These are phyloP conservation scores for Aspidoscelis tigris DNA, from an alignment of 2,113 vertebrate genomes.

Conservation along the genomic window DNA sequence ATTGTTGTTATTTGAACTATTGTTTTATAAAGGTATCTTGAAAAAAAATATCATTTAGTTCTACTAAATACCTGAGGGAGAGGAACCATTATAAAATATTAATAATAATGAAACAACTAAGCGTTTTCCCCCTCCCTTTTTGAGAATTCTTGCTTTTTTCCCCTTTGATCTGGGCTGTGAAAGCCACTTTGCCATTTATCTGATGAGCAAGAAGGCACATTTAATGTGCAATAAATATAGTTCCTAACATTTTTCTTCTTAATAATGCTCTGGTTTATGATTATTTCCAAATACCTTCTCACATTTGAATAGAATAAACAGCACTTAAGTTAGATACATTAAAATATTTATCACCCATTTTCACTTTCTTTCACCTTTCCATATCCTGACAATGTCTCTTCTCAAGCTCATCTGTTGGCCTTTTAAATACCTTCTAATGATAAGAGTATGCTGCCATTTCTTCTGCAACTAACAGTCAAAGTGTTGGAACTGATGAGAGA, in stretches of 20 bases:
- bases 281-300: neutral
- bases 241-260: neutral
- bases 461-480: too few relatives aligned
- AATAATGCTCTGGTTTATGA: neutral
- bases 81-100: neutral
- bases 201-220: neutral
- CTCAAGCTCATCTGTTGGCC: too few relatives aligned
- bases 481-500: too few relatives aligned
- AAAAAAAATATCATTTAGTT: slow-evolving; percentile 1
- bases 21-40: neutral
- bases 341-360: neutral
- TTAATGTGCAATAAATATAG: neutral
- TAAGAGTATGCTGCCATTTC: too few relatives aligned
- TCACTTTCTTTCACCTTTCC: neutral
- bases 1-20: neutral
- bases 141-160: neutral
- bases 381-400: neutral
- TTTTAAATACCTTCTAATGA: neutral
- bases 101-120: too few relatives aligned
- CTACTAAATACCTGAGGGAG: neutral
- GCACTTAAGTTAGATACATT: neutral
- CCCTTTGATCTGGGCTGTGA: neutral
- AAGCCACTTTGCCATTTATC: neutral
- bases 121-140: neutral
- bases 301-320: neutral